Percentiles rank a stretch among this genome's conserved stretches.
Evolutionary conservation across 2,888 invertebrate genomes (phyloP).

Genomic region (Pecten maximus): DNA sequence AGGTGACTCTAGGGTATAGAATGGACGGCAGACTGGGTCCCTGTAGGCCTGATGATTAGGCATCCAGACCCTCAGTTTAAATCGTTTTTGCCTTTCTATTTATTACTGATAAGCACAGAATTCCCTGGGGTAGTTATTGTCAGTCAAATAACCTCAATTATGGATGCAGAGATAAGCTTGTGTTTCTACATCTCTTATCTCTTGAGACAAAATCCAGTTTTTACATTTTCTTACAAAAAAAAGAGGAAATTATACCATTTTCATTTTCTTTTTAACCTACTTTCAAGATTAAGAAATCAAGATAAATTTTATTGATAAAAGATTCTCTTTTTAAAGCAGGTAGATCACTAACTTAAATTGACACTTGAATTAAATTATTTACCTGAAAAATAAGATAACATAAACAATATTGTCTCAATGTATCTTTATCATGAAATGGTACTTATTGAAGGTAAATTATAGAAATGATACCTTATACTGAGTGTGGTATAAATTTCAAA

Average conservation of each 20-base stretch:
- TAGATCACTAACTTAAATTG: too few relatives aligned
- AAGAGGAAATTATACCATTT: neutral
- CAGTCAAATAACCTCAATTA: conserved; percentile 19
- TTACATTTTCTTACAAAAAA: neutral
- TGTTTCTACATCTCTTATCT: conserved; percentile 1
- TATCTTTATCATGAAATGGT: neutral
- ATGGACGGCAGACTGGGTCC: neutral
- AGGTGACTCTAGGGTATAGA: neutral
- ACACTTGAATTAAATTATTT: too few relatives aligned
- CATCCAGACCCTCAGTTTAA: neutral
- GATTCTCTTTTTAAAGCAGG: too few relatives aligned
- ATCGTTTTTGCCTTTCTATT: neutral
- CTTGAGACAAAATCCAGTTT: neutral
- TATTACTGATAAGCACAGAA: neutral
- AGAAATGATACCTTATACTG: neutral
- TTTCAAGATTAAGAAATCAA: neutral
- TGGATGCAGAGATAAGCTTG: neutral
- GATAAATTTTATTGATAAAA: neutral
- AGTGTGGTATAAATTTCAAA: neutral
- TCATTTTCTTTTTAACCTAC: neutral
- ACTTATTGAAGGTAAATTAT: neutral
- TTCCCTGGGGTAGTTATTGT: neutral
- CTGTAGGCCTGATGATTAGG: neutral
- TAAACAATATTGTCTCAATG: neutral
- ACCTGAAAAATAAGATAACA: neutral